Conservation (phyloP, 2,113 vertebrate genomes). For the Anarrhichthys ocellatus region DNA sequence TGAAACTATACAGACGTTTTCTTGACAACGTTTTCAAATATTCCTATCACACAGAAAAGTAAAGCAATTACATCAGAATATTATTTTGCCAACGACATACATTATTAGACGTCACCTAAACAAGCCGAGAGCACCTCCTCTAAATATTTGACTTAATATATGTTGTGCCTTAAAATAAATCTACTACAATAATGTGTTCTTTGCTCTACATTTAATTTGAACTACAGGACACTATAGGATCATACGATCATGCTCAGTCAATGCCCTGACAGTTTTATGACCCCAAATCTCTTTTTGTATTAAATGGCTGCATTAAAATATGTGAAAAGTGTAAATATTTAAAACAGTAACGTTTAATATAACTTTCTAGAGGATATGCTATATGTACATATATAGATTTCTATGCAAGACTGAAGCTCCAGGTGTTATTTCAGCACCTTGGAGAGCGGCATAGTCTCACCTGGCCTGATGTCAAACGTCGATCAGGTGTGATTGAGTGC, state of each 20-base stretch:
- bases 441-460: slow-evolving; percentile 72
- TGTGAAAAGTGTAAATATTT: not conserved
- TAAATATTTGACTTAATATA: slow-evolving; percentile 27
- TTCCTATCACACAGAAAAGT: not conserved
- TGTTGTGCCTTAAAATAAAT: slow-evolving; percentile 31
- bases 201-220: not conserved
- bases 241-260: not conserved
- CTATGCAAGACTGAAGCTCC: not conserved
- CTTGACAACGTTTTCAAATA: not conserved
- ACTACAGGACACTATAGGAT: not conserved
- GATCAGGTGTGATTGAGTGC: slow-evolving; percentile 27
- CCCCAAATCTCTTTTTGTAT: not conserved
- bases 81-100: not conserved
- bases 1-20: not conserved
- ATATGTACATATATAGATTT: not conserved
- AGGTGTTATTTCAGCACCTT: slow-evolving; percentile 76
- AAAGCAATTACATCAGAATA: not conserved
- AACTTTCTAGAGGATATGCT: no score
- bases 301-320: not conserved
- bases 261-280: not conserved
- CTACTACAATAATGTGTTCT: not conserved
- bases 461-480: slow-evolving; percentile 6
- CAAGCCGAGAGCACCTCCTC: not conserved
- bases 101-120: not conserved
- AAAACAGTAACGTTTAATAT: not conserved